Percentiles rank a stretch among this genome's conserved stretches.
Evolutionary conservation across 2,797 vertebrate species (phyloP).

Genomic region (Sebastes wilsoni): DNA sequence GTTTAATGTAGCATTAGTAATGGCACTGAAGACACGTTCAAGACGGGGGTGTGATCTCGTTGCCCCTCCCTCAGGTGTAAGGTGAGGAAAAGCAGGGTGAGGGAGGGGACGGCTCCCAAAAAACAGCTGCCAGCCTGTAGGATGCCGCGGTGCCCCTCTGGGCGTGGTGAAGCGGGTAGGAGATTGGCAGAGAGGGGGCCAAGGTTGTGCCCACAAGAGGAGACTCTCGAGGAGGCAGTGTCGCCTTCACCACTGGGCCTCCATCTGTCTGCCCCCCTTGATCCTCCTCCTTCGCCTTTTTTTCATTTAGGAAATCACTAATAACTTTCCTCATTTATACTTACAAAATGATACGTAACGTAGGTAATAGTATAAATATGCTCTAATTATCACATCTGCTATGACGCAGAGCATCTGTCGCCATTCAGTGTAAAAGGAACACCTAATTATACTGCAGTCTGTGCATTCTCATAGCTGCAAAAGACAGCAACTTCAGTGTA

Average conservation of each 20-base stretch:
- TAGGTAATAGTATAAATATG: neutral
- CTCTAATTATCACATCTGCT: conserved; percentile 19
- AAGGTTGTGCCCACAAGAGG: conserved; percentile 71
- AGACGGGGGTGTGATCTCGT: conserved; percentile 44
- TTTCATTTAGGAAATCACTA: conserved; percentile 12
- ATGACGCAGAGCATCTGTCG: conserved; percentile 14
- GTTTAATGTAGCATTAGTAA: conserved; percentile 23
- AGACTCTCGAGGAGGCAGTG: conserved; percentile 52
- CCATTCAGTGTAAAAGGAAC: neutral
- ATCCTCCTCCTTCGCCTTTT: conserved; percentile 20
- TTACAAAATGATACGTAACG: conserved; percentile 17
- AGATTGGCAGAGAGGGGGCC: conserved; percentile 53
- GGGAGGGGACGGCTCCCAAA: conserved; percentile 51
- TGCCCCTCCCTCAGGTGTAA: conserved; percentile 44
- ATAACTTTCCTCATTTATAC: conserved; percentile 30
- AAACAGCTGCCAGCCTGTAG: conserved; percentile 82
- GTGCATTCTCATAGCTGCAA: neutral
- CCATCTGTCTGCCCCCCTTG: conserved; percentile 72
- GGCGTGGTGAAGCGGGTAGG: conserved; percentile 54
- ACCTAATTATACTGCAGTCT: neutral
- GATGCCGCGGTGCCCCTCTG: conserved; percentile 71
- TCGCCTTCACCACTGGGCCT: conserved; percentile 64
- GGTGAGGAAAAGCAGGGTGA: conserved; percentile 57
- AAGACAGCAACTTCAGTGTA: neutral
- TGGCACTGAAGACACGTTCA: conserved; percentile 34